These are phyloP conservation scores for Triplophysa dalaica DNA, from an alignment of 2,113 vertebrate genomes.

Conservation along the genomic window DNA sequence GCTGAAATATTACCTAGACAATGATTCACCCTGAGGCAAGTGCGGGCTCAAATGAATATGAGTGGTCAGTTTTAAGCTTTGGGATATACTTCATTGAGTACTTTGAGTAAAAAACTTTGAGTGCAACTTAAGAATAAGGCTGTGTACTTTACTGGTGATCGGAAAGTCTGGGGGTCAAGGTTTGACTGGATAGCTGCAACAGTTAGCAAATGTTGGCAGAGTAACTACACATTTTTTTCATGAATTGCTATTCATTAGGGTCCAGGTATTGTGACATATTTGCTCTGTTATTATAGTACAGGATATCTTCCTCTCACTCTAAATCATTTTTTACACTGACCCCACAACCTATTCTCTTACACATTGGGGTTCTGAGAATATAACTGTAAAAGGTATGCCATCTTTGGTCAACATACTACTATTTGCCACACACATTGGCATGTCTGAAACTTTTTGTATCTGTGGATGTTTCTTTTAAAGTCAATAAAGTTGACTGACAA, in stretches of 20 bases:
- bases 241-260: not conserved
- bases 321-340: no score
- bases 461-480: not conserved
- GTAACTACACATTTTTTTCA: no score
- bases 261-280: not conserved
- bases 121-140: no score
- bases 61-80: not conserved
- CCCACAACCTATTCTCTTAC: no score
- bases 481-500: not conserved
- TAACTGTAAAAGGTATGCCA: no score
- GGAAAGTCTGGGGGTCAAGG: not conserved
- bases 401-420: no score
- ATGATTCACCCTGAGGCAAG: not conserved
- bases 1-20: not conserved
- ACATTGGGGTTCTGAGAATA: not conserved
- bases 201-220: no score
- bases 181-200: not conserved
- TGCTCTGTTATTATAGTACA: no score
- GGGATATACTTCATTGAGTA: not conserved
- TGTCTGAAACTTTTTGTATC: not conserved
- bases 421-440: no score
- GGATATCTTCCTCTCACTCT: no score
- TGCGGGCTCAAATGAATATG: not conserved
- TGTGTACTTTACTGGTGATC: no score
- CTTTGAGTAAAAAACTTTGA: not conserved